Percentiles rank a stretch among this genome's conserved stretches.
These are phyloP conservation scores for Agrochola lota DNA, from an alignment of 2,888 invertebrate genomes.

Conservation along the genomic window DNA sequence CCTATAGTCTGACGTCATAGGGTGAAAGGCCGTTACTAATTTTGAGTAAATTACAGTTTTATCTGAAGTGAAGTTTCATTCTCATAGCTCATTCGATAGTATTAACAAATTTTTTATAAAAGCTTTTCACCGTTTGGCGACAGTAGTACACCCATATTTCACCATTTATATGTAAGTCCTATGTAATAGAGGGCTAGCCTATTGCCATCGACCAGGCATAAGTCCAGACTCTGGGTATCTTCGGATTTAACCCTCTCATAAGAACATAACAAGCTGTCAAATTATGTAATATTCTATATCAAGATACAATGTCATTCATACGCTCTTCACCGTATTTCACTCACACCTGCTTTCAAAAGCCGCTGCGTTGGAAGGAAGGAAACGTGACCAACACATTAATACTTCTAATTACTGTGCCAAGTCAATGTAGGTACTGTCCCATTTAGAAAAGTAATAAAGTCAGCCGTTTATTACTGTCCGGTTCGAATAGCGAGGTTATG, in stretches of 20 bases:
- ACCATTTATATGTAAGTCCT: background rate
- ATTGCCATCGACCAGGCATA: background rate
- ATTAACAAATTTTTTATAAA: no score
- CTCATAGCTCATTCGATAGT: no score
- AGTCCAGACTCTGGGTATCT: background rate
- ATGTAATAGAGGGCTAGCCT: no score
- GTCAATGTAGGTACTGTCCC: constrained; percentile 54
- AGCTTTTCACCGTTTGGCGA: no score
- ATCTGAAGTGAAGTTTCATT: no score
- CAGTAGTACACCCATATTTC: background rate
- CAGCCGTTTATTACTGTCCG: constrained; percentile 22
- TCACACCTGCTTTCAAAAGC: constrained; percentile 39
- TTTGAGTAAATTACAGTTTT: no score
- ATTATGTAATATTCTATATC: background rate
- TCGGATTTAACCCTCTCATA: no score
- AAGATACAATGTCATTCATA: background rate
- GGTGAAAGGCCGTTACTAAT: no score
- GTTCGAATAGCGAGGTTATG: constrained; percentile 23
- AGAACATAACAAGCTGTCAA: constrained; percentile 9
- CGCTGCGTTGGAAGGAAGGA: constrained; percentile 27
- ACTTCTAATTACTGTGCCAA: constrained; percentile 57
- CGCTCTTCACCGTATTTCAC: background rate
- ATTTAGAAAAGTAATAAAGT: constrained; percentile 51
- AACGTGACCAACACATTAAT: constrained; percentile 60
- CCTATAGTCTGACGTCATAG: background rate